phyloP scores from a whole-genome alignment of 2,113 vertebrate genomes.

The Oreocharis arfaki region DNA sequence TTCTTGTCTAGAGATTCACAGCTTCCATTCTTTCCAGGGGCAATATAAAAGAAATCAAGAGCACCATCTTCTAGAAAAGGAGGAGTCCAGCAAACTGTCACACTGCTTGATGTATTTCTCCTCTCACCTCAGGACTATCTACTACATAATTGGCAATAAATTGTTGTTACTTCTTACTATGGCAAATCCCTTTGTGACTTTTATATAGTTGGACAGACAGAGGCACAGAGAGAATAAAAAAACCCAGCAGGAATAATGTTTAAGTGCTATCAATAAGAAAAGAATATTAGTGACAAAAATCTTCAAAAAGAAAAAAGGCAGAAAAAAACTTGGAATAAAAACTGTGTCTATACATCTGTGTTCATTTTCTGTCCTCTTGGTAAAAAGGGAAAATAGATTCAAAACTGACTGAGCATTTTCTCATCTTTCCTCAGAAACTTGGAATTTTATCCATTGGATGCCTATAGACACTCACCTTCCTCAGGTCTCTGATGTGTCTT shows the following conservation, averaged over 20 bases:
- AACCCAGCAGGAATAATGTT: neutral
- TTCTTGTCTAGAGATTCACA: neutral
- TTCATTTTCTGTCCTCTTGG: neutral
- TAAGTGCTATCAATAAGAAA: neutral
- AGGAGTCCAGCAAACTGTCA: neutral
- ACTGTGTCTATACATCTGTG: neutral
- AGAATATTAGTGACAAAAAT: neutral
- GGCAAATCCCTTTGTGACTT: neutral
- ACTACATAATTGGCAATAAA: constrained; percentile 26
- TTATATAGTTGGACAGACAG: neutral
- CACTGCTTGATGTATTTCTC: neutral
- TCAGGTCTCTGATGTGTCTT: neutral
- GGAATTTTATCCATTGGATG: neutral
- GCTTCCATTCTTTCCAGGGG: neutral
- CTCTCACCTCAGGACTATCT: neutral
- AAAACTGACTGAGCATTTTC: neutral
- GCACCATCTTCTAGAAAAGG: neutral
- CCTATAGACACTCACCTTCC: neutral
- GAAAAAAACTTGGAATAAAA: neutral
- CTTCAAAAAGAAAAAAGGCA: neutral
- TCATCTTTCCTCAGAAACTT: neutral
- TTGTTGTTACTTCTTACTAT: neutral
- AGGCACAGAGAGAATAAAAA: neutral
- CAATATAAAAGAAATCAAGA: neutral
- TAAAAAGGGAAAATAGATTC: neutral